Conservation (phyloP, 2,113 vertebrate genomes). For the Scophthalmus maximus region DNA sequence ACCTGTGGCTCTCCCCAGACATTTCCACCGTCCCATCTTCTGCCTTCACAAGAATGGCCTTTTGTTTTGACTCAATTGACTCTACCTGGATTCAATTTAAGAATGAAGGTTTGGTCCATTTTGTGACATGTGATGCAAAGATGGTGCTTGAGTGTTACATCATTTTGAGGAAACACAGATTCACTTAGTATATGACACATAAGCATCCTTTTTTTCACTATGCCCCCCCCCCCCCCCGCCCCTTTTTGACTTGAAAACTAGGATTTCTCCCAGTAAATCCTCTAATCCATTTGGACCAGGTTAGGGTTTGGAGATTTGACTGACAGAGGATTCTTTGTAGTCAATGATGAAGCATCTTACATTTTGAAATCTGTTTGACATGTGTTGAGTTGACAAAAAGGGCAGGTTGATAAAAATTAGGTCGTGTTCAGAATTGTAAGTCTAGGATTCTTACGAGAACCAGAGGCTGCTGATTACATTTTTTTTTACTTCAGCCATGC, state of each 20-base stretch:
- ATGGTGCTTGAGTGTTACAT: neutral
- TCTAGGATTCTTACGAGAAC: constrained; percentile 12
- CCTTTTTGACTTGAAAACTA: constrained; percentile 64
- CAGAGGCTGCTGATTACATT: neutral
- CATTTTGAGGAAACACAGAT: constrained; percentile 1
- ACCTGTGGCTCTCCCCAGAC: constrained; percentile 77
- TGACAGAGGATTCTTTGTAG: constrained; percentile 41
- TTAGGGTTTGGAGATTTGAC: constrained; percentile 67
- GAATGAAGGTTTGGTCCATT: neutral
- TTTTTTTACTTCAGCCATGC: constrained; percentile 30
- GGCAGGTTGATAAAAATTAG: constrained; percentile 25
- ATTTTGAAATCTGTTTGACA: constrained; percentile 9
- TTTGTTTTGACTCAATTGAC: constrained; percentile 16
- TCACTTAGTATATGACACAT: constrained; percentile 12
- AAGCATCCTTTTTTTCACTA: constrained; percentile 19
- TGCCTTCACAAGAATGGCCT: constrained; percentile 4
- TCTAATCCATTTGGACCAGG: constrained; percentile 67
- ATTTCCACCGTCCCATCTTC: neutral
- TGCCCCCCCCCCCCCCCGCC: constrained; percentile 24
- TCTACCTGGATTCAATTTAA: neutral
- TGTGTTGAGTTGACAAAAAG: neutral
- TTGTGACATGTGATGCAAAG: neutral
- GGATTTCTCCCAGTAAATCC: constrained; percentile 77
- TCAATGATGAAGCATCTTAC: constrained; percentile 45
- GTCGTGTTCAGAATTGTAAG: neutral